A percentile compares a stretch with the other conserved stretches of the same genome.
phyloP scores from a whole-genome alignment of 1,140 invertebrate species.

The Cardiocondyla obscurior region DNA sequence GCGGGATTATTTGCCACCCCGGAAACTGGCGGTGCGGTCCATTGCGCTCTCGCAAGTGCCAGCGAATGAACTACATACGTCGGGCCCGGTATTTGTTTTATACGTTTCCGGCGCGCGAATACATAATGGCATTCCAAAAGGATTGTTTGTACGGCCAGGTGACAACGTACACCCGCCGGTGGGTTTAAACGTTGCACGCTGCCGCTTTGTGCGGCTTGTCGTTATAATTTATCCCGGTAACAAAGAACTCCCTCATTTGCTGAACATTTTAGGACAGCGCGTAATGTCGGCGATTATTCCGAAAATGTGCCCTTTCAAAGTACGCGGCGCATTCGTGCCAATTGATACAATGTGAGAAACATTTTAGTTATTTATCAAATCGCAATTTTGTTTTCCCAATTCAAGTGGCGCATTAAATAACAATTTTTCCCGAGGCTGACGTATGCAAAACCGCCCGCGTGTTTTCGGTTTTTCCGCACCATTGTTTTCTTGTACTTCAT shows the following conservation, averaged over 20 bases:
- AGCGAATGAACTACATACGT: constrained; percentile 23
- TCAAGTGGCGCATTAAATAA: constrained; percentile 17
- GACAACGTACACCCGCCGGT: constrained; percentile 22
- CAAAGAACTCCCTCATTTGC: constrained; percentile 31
- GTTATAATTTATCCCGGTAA: constrained; percentile 38
- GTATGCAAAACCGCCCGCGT: background rate
- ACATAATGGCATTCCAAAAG: constrained; percentile 43
- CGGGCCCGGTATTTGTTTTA: constrained; percentile 43
- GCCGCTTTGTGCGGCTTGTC: constrained; percentile 19
- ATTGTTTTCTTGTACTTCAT: background rate
- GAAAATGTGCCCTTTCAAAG: constrained; percentile 18
- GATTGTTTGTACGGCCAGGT: constrained; percentile 38
- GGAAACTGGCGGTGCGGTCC: constrained; percentile 3
- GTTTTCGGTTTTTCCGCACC: background rate
- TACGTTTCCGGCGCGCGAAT: constrained; percentile 27
- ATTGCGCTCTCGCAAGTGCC: constrained; percentile 24
- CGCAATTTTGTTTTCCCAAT: constrained; percentile 3
- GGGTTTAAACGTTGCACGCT: constrained; percentile 25
- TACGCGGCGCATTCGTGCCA: background rate
- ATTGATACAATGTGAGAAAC: background rate
- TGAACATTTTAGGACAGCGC: constrained; percentile 10
- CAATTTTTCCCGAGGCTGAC: constrained; percentile 25
- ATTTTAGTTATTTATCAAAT: constrained; percentile 35
- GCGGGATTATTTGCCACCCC: constrained; percentile 46
- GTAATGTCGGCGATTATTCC: constrained; percentile 4